Percentiles rank a stretch among this genome's conserved stretches.
phyloP scores from a whole-genome alignment of 1,140 invertebrate species.

The Tribolium castaneum region DNA sequence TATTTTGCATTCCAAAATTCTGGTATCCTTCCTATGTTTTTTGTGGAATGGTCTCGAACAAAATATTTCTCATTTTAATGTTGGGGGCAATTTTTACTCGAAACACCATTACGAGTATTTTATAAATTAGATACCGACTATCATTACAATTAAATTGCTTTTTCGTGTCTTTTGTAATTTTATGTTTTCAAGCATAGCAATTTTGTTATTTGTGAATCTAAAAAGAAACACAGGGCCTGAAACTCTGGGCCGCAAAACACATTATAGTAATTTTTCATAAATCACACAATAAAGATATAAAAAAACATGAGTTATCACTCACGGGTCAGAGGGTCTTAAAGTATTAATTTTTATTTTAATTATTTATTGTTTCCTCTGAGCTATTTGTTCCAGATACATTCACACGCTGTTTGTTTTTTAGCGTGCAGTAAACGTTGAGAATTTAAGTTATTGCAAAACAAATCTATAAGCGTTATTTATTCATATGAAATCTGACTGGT shows the following conservation, averaged over 20 bases:
- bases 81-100: too few relatives aligned
- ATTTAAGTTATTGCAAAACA: not conserved
- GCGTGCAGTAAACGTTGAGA: not conserved
- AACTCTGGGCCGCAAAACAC: too few relatives aligned
- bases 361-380: not conserved
- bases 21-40: not conserved
- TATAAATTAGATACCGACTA: too few relatives aligned
- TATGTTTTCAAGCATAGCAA: not conserved
- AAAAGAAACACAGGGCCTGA: too few relatives aligned
- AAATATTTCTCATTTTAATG: too few relatives aligned
- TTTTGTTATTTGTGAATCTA: not conserved
- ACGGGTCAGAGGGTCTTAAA: too few relatives aligned
- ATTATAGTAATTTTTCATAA: too few relatives aligned
- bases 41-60: not conserved
- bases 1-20: not conserved
- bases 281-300: too few relatives aligned
- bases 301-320: too few relatives aligned
- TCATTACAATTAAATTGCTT: slow-evolving; percentile 2
- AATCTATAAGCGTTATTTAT: not conserved
- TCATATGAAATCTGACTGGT: not conserved
- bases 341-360: too few relatives aligned
- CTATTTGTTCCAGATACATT: not conserved
- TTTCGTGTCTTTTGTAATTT: slow-evolving; percentile 7
- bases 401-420: too few relatives aligned
- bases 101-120: too few relatives aligned